Percentiles rank a stretch among this genome's conserved stretches.
phyloP scores from a whole-genome alignment of 2,797 vertebrate species.

The Enteromius trimaculatus region DNA sequence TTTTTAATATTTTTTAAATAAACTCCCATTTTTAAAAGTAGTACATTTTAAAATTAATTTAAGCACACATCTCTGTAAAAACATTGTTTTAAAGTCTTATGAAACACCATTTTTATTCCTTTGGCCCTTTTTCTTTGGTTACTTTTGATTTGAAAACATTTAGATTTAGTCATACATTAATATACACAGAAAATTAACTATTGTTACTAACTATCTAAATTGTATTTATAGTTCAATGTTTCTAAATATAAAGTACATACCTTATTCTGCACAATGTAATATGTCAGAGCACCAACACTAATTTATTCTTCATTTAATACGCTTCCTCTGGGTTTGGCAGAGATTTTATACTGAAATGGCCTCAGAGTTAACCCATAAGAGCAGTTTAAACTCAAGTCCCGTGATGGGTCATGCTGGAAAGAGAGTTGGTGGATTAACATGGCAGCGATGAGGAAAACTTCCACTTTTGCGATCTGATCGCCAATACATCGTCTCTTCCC shows the following conservation, averaged over 20 bases:
- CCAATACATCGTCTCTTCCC: slow-evolving; percentile 94
- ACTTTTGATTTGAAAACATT: slow-evolving; percentile 4
- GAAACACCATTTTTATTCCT: not conserved
- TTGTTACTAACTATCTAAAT: no score
- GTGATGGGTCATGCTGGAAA: slow-evolving; percentile 73
- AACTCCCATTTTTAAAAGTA: not conserved
- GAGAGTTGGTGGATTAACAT: slow-evolving; percentile 81
- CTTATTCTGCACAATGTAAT: not conserved
- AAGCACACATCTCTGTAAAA: not conserved
- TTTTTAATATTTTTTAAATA: not conserved
- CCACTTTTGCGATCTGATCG: slow-evolving; percentile 87
- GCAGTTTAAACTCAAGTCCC: slow-evolving; percentile 74
- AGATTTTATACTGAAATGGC: slow-evolving; percentile 77
- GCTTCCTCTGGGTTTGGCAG: slow-evolving; percentile 67
- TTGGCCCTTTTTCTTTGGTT: not conserved
- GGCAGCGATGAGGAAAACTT: slow-evolving; percentile 81
- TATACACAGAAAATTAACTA: not conserved
- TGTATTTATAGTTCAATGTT: not conserved
- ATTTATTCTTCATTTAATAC: slow-evolving; percentile 54
- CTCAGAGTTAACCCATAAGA: slow-evolving; percentile 80
- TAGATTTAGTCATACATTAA: not conserved
- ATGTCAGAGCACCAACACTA: not conserved
- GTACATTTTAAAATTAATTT: not conserved
- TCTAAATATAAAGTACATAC: slow-evolving; percentile 5
- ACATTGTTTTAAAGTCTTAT: not conserved